Evolutionary conservation across 2,888 invertebrate species (phyloP).

Genomic region (Osedax fenrisi): DNA sequence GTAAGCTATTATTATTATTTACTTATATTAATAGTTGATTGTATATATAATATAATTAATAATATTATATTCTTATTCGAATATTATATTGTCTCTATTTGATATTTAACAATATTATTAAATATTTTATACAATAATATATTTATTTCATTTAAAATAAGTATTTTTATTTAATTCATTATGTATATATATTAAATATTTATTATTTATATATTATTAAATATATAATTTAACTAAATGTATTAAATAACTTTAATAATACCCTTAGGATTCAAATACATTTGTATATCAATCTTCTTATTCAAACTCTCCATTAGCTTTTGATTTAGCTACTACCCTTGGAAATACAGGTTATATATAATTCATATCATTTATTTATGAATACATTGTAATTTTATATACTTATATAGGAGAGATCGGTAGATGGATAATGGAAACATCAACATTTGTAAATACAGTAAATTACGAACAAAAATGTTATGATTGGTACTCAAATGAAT

Average conservation of each 20-base stretch:
- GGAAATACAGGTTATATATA: background rate
- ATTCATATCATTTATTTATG: too few relatives aligned
- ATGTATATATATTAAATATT: background rate
- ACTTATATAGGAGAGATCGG: background rate
- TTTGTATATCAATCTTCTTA: background rate
- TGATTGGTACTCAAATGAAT: conserved; percentile 6
- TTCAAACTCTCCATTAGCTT: background rate
- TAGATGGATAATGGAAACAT: background rate
- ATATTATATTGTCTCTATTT: too few relatives aligned
- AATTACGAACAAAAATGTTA: conserved; percentile 6
- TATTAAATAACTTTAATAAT: background rate
- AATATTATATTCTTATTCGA: too few relatives aligned
- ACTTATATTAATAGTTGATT: too few relatives aligned
- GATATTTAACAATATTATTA: too few relatives aligned
- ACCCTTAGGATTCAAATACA: background rate
- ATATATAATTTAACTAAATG: background rate
- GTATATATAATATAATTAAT: too few relatives aligned
- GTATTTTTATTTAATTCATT: background rate
- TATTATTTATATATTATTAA: too few relatives aligned
- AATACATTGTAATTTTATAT: too few relatives aligned
- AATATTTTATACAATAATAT: background rate
- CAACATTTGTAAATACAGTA: background rate
- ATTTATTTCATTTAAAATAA: background rate
- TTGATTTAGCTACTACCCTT: background rate
- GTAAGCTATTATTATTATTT: too few relatives aligned